Conservation (phyloP, 2,113 vertebrate species). For the Chunga burmeisteri region DNA sequence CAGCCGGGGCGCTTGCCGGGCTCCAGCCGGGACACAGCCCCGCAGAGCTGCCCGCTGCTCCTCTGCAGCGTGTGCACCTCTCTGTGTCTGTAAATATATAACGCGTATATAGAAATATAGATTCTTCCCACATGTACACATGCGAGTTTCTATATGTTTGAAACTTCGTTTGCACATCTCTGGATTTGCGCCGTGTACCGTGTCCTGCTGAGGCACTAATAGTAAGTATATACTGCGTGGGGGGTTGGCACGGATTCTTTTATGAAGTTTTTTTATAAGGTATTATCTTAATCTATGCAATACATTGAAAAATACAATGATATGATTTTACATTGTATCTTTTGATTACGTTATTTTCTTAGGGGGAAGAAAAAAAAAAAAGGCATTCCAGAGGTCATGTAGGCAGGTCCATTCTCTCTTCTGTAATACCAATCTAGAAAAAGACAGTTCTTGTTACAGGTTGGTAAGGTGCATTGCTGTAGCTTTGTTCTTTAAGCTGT, state of each 20-base stretch:
- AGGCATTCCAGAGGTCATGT: background rate
- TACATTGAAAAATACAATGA: background rate
- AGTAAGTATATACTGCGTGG: accelerated
- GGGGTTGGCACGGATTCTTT: accelerated
- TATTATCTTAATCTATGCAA: accelerated
- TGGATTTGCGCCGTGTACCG: accelerated
- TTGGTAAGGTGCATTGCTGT: background rate
- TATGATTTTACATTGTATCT: accelerated
- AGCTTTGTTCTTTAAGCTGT: background rate
- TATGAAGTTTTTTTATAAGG: accelerated
- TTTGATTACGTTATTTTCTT: background rate
- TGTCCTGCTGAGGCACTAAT: background rate
- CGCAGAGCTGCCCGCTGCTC: too few relatives aligned
- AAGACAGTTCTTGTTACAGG: background rate
- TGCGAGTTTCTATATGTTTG: accelerated
- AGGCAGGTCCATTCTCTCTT: background rate
- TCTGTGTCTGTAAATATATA: accelerated
- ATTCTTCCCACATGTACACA: accelerated
- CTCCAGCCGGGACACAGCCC: too few relatives aligned
- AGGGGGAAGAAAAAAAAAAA: background rate
- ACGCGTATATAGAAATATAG: accelerated
- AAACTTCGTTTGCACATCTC: accelerated
- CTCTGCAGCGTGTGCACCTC: accelerated
- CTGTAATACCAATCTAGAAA: background rate
- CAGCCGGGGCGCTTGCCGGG: too few relatives aligned